phyloP scores from a whole-genome alignment of 2,797 vertebrate genomes.

The Leucoraja ocellata region DNA sequence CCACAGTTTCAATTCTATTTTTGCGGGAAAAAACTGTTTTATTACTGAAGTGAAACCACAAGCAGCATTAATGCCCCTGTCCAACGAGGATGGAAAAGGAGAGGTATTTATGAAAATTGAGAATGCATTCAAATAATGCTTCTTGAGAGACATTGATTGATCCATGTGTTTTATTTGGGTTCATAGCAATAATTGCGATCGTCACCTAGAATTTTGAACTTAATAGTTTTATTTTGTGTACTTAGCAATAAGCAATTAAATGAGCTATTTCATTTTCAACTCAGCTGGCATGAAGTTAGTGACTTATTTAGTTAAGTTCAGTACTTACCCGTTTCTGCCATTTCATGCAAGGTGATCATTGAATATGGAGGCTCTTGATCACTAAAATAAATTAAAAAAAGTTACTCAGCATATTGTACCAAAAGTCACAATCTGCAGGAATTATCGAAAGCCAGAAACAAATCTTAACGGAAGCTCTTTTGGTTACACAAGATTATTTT shows the following conservation, averaged over 20 bases:
- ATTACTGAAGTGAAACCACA: too few relatives aligned
- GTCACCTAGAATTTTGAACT: background rate
- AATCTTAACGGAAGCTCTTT: background rate
- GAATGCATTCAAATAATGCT: background rate
- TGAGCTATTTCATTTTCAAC: background rate
- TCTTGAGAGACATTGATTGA: background rate
- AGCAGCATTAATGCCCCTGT: too few relatives aligned
- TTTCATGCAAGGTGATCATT: constrained; percentile 98
- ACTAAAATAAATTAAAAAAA: constrained; percentile 62
- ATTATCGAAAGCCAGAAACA: background rate
- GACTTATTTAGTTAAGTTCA: background rate
- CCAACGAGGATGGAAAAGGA: too few relatives aligned
- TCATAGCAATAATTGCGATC: background rate
- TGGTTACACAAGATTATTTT: background rate
- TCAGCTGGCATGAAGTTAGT: background rate
- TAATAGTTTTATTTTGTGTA: background rate
- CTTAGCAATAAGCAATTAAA: background rate
- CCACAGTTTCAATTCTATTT: too few relatives aligned
- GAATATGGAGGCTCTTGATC: constrained; percentile 98
- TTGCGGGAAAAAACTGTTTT: too few relatives aligned
- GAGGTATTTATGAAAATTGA: too few relatives aligned
- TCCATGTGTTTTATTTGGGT: background rate
- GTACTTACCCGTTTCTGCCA: constrained; percentile 94
- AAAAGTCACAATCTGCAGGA: background rate
- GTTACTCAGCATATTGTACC: background rate